These are phyloP conservation scores for Leucoraja erinaceus DNA, from an alignment of 2,113 vertebrate species.

Conservation along the genomic window DNA sequence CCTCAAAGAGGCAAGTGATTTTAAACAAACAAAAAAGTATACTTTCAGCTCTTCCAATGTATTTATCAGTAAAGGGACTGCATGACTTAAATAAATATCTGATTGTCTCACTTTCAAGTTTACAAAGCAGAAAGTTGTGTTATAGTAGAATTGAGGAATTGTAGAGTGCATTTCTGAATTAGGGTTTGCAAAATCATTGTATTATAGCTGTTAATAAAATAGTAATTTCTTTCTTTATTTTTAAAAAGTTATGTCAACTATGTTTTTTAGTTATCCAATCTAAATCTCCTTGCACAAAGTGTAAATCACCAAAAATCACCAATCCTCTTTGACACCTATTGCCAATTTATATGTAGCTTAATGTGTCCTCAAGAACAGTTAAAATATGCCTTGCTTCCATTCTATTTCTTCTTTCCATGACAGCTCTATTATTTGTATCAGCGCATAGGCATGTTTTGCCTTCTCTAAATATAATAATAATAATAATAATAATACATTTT, in stretches of 20 bases:
- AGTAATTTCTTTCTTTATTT: too few relatives aligned
- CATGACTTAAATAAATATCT: neutral
- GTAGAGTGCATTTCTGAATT: neutral
- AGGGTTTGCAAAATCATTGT: neutral
- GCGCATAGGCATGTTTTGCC: neutral
- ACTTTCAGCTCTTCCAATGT: neutral
- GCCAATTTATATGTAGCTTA: neutral
- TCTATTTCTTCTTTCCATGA: neutral
- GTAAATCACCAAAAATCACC: neutral
- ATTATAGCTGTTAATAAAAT: too few relatives aligned
- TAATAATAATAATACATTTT: too few relatives aligned
- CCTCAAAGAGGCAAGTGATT: slow-evolving; percentile 52
- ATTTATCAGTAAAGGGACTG: neutral
- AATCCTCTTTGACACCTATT: neutral
- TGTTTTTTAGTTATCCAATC: too few relatives aligned
- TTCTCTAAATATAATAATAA: neutral
- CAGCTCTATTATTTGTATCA: neutral
- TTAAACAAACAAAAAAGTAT: neutral
- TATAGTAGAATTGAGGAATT: neutral
- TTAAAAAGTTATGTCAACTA: too few relatives aligned
- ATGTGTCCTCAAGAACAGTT: neutral
- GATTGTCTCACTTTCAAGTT: neutral
- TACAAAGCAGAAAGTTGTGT: neutral
- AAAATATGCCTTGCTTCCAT: neutral
- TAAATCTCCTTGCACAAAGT: too few relatives aligned